These are phyloP conservation scores for Drosophila dunni DNA, from an alignment of 1,140 invertebrate genomes.

Conservation along the genomic window DNA sequence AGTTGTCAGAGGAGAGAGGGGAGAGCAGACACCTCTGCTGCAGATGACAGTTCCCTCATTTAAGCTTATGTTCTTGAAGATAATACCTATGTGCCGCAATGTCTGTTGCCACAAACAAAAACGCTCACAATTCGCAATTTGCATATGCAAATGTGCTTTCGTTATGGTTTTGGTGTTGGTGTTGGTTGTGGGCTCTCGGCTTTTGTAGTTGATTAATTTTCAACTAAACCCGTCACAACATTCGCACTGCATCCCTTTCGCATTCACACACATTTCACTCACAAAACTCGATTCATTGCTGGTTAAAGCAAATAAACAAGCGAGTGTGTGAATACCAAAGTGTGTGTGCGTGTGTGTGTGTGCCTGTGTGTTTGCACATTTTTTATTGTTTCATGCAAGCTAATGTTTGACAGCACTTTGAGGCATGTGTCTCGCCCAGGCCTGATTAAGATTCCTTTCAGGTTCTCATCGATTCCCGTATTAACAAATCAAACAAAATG, in stretches of 20 bases:
- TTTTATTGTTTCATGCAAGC: neutral
- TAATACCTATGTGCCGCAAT: neutral
- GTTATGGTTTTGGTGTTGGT: conserved; percentile 27
- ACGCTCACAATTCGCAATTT: conserved; percentile 41
- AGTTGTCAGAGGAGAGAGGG: conserved; percentile 18
- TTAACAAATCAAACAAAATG: conserved; percentile 15
- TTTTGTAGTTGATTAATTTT: conserved; percentile 56
- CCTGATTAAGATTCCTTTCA: conserved; percentile 14
- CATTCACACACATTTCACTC: neutral
- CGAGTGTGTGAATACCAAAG: conserved; percentile 22
- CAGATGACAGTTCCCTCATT: conserved; percentile 32
- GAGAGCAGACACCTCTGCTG: neutral
- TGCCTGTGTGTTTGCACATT: neutral
- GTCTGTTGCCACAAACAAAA: neutral
- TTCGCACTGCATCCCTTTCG: conserved; percentile 6
- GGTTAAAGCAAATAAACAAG: conserved; percentile 71
- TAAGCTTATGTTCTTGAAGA: conserved; percentile 13
- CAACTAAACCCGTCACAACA: neutral
- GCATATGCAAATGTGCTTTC: conserved; percentile 45
- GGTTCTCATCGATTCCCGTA: conserved; percentile 1
- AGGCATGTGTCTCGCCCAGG: neutral
- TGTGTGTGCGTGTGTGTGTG: conserved; percentile 3
- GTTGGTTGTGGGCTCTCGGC: conserved; percentile 23
- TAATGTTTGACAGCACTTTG: conserved; percentile 14
- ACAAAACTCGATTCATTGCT: conserved; percentile 47